phyloP scores from a whole-genome alignment of 2,113 vertebrate genomes.

The Halichoerus grypus region DNA sequence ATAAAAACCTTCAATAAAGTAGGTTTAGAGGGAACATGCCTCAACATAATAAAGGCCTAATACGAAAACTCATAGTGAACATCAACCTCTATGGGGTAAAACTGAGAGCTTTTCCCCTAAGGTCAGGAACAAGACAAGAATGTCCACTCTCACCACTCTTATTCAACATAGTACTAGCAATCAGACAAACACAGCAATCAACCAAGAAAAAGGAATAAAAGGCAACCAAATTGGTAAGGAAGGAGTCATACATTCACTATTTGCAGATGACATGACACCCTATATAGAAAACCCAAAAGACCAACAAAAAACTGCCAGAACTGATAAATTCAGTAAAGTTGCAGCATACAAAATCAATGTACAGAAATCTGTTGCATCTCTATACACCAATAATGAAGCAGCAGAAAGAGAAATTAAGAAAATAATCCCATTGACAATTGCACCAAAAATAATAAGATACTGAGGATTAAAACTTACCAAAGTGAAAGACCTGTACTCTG shows the following conservation, averaged over 20 bases:
- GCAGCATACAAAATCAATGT: background rate
- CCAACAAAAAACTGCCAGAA: background rate
- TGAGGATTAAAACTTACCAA: background rate
- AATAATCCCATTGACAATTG: background rate
- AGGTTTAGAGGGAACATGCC: background rate
- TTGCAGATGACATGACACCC: background rate
- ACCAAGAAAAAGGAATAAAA: background rate
- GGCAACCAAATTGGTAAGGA: background rate
- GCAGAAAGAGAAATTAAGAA: background rate
- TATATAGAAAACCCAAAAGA: background rate
- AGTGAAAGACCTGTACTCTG: background rate
- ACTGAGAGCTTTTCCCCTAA: background rate
- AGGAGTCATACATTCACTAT: background rate
- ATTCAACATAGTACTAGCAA: background rate
- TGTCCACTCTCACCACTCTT: background rate
- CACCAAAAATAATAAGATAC: background rate
- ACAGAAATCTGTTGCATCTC: background rate
- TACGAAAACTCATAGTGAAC: background rate
- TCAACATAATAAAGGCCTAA: background rate
- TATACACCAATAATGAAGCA: background rate
- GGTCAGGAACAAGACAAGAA: background rate
- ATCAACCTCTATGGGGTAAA: background rate
- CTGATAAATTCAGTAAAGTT: background rate
- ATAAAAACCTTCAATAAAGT: background rate
- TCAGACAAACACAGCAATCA: background rate